Conservation (phyloP, 2,888 invertebrate genomes). For the Caenorhabditis sp. region DNA sequence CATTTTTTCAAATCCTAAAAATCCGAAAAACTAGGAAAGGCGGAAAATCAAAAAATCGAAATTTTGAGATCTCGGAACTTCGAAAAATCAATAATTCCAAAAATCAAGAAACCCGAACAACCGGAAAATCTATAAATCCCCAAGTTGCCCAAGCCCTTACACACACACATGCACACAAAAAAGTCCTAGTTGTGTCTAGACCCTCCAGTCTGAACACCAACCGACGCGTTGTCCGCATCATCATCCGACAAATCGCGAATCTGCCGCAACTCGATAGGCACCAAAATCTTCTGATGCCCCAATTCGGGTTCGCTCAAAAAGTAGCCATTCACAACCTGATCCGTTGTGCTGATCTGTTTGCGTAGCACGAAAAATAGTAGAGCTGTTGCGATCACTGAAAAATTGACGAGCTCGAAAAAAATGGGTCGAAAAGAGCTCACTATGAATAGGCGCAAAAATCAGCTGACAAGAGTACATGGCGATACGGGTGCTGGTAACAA, state of each 20-base stretch:
- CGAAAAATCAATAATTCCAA: too few species aligned
- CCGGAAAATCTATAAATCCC: too few species aligned
- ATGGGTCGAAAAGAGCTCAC: slow-evolving; percentile 36
- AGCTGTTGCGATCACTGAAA: slow-evolving; percentile 58
- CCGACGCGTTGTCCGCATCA: slow-evolving; percentile 60
- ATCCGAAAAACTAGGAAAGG: too few species aligned
- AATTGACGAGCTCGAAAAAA: not conserved
- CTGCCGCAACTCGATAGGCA: slow-evolving; percentile 68
- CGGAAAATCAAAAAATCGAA: slow-evolving; percentile 1
- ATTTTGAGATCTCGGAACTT: too few species aligned
- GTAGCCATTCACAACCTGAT: slow-evolving; percentile 64
- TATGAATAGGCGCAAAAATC: slow-evolving; percentile 66
- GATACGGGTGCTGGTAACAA: slow-evolving; percentile 67
- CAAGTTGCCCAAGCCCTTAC: too few species aligned
- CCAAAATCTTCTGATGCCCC: slow-evolving; percentile 69
- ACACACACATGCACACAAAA: too few species aligned
- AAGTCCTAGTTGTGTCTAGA: slow-evolving; percentile 32
- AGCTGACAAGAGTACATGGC: slow-evolving; percentile 69
- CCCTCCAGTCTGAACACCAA: slow-evolving; percentile 68
- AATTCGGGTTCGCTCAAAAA: slow-evolving; percentile 66
- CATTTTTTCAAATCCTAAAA: too few species aligned
- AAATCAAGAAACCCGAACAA: too few species aligned
- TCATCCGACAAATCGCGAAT: slow-evolving; percentile 57
- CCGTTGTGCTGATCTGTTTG: slow-evolving; percentile 51
- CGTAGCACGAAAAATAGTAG: slow-evolving; percentile 59